A percentile compares a stretch with the other conserved stretches of the same genome.
Evolutionary conservation across 1,140 invertebrate genomes (phyloP).

Genomic region (Drosophila mauritiana): DNA sequence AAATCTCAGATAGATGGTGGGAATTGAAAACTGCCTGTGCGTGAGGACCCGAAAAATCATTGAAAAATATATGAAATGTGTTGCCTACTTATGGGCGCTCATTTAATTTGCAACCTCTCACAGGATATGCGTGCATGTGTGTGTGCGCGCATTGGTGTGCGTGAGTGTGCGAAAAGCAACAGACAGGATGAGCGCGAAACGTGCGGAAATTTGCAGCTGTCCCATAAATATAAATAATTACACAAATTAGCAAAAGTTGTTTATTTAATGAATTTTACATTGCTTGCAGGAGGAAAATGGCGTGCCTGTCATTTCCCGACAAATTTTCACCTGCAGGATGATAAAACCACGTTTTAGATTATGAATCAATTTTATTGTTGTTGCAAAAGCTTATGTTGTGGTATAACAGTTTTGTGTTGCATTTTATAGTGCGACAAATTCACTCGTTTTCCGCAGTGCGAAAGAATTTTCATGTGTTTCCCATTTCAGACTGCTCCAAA

Average conservation of each 20-base stretch:
- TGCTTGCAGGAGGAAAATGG: conserved; percentile 57
- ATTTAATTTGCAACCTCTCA: conserved; percentile 43
- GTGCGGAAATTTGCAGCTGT: conserved; percentile 64
- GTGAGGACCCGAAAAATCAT: conserved; percentile 30
- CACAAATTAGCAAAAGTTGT: conserved; percentile 73
- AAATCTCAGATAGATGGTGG: neutral
- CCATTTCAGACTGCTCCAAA: neutral
- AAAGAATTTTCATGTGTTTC: neutral
- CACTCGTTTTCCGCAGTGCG: neutral
- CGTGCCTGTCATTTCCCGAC: conserved; percentile 32
- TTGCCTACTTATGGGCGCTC: conserved; percentile 60
- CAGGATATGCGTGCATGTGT: conserved; percentile 11
- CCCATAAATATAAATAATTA: conserved; percentile 78
- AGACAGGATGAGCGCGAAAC: conserved; percentile 39
- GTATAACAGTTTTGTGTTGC: too few relatives aligned
- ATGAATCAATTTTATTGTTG: neutral
- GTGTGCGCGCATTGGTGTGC: neutral
- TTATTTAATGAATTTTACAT: conserved; percentile 76
- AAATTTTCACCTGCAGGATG: conserved; percentile 16
- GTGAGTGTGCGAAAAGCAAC: conserved; percentile 20
- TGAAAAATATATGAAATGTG: conserved; percentile 44
- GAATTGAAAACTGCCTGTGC: conserved; percentile 12
- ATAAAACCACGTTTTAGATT: conserved; percentile 17
- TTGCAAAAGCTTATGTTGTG: neutral
- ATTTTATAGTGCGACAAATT: neutral